Conservation (phyloP, 2,888 invertebrate species). For the Hylaea fasciaria region DNA sequence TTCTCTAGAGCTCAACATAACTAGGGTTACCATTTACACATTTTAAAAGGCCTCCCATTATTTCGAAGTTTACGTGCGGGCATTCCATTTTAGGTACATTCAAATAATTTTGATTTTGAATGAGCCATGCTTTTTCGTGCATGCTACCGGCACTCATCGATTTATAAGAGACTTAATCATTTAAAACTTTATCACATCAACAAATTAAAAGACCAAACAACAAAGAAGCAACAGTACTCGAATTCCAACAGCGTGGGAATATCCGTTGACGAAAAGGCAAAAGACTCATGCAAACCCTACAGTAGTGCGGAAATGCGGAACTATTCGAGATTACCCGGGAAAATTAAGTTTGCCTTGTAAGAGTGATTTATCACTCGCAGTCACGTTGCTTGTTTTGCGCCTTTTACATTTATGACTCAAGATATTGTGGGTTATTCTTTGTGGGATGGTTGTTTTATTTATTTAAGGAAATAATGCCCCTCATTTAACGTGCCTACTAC, state of each 20-base stretch:
- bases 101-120: no score
- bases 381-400: constrained; percentile 34
- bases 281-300: constrained; percentile 5
- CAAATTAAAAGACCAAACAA: neutral
- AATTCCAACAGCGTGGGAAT: no score
- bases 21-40: neutral
- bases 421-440: constrained; percentile 14
- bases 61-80: no score
- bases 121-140: no score
- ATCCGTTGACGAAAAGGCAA: no score
- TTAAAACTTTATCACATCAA: no score
- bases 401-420: constrained; percentile 24
- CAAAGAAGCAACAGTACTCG: neutral
- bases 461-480: neutral
- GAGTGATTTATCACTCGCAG: constrained; percentile 38
- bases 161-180: no score
- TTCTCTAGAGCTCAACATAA: neutral
- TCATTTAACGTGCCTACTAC: no score
- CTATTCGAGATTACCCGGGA: constrained; percentile 35
- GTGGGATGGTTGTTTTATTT: constrained; percentile 5
- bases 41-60: no score
- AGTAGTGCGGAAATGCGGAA: constrained; percentile 12
- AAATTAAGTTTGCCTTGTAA: constrained; percentile 42
- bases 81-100: no score
- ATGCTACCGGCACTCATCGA: no score